These are phyloP conservation scores for Guaruba guarouba DNA, from an alignment of 2,113 vertebrate genomes.

Conservation along the genomic window DNA sequence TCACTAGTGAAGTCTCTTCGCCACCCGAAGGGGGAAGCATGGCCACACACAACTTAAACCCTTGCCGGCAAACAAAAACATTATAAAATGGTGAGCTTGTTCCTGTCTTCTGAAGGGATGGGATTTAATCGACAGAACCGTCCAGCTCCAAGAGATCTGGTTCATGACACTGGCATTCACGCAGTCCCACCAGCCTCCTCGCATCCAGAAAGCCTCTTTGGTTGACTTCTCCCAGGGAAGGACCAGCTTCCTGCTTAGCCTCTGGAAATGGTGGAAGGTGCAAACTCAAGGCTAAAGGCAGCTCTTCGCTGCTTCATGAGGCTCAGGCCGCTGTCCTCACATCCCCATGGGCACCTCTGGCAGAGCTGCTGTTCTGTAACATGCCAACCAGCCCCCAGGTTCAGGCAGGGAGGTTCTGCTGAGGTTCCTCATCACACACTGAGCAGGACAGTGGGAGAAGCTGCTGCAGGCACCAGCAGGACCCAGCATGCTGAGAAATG, in stretches of 20 bases:
- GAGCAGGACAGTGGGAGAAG: rapidly evolving
- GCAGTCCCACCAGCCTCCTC: neutral
- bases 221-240: neutral
- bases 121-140: neutral
- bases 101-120: neutral
- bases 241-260: neutral
- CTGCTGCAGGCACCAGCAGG: neutral
- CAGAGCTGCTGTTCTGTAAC: neutral
- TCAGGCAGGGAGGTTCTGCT: neutral
- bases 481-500: neutral
- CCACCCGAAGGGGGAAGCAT: neutral
- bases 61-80: neutral
- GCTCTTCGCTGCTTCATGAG: neutral
- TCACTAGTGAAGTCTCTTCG: neutral
- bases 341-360: neutral
- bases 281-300: neutral
- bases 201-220: neutral
- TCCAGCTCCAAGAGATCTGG: neutral
- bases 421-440: rapidly evolving
- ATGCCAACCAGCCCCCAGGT: neutral
- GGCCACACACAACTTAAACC: neutral
- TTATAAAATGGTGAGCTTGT: neutral
- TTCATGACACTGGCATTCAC: neutral
- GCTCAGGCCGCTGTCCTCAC: neutral
- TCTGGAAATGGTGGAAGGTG: neutral